Evolutionary conservation across 2,888 invertebrate genomes (phyloP), one percentile per base, ranked within the genome.

Genomic region (Apomyelois bistriatella): DNA sequence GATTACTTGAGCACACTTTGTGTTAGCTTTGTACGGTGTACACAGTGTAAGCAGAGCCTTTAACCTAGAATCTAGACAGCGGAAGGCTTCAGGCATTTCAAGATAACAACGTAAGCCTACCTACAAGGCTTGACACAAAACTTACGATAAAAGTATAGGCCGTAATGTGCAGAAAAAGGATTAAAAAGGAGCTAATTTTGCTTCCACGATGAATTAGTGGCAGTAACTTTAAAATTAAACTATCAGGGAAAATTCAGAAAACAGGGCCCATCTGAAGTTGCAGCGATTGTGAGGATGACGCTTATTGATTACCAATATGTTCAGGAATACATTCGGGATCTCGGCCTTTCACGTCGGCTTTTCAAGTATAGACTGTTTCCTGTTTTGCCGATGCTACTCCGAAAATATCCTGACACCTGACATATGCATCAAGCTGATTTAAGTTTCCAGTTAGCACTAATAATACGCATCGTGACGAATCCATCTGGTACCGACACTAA

Each of bases 1-100:
- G 37, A 48, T 48, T 48, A 48, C 22, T 48, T 48, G 48, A 37
- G 28, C 38, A 48, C 22, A 48, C 48, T 48, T 48, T 36, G 37
- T 48, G 35, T 17, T 48, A 8, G 12, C 22, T 36, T 17, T 48
- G 48, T 38, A 48, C 32, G 3, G 5, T 13, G 16, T 40, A 32
- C 46, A 43, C 22, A 3, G 10, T 40, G 13, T 12, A 38, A n/a
- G 15, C 6, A n/a, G 41, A 30, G 43, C 28, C 28, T 43, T 43
- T 46, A 16, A 46, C 46, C 46, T 8, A 46, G 46, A 46, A 46
- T 43, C 42, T 28, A 43, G 13, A 46, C 28, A 30, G 43, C 32
- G 32, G 46, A 32, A 46, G 46, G 15, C 46, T 46, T 35, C n/a
- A 9, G n/a, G 10, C 22, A 13, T 13, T 43, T 30, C 43, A 46